Percentiles rank a stretch among this genome's conserved stretches.
These are phyloP conservation scores for Chloroceryle inda DNA, from an alignment of 2,797 vertebrate genomes.

Conservation along the genomic window DNA sequence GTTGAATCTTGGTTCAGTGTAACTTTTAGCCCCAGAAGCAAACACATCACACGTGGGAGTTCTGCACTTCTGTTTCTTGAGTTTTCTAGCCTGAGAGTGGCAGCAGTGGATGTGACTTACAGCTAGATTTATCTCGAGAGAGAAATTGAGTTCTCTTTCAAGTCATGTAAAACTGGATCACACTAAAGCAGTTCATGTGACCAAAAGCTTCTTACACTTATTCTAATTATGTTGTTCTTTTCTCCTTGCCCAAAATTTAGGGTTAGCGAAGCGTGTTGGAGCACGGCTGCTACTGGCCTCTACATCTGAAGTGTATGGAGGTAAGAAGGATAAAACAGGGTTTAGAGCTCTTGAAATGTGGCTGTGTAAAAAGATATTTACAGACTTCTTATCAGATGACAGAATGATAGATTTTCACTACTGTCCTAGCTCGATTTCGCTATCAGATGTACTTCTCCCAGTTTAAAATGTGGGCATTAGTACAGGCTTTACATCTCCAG, in stretches of 20 bases:
- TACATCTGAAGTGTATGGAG: constrained; percentile 98
- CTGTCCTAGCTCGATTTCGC: background rate
- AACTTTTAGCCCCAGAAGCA: background rate
- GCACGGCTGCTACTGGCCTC: constrained; percentile 96
- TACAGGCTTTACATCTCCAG: background rate
- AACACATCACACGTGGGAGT: background rate
- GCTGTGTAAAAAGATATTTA: background rate
- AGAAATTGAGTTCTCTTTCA: background rate
- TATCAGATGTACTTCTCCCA: background rate
- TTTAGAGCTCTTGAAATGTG: background rate
- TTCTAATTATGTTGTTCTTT: background rate
- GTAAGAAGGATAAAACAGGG: constrained; percentile 79
- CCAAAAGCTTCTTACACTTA: background rate
- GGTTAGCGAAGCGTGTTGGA: constrained; percentile 95
- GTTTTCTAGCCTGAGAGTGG: background rate
- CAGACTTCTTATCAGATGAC: background rate
- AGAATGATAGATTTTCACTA: background rate
- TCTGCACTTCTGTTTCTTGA: background rate
- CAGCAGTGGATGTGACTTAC: background rate
- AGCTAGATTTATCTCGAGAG: background rate
- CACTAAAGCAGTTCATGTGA: background rate
- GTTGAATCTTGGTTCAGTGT: background rate
- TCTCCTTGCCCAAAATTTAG: constrained; percentile 71
- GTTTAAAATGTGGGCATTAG: background rate
- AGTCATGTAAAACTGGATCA: background rate